Evolutionary conservation across 2,113 vertebrate species (phyloP).

Genomic region (Pontoporia blainvillei): DNA sequence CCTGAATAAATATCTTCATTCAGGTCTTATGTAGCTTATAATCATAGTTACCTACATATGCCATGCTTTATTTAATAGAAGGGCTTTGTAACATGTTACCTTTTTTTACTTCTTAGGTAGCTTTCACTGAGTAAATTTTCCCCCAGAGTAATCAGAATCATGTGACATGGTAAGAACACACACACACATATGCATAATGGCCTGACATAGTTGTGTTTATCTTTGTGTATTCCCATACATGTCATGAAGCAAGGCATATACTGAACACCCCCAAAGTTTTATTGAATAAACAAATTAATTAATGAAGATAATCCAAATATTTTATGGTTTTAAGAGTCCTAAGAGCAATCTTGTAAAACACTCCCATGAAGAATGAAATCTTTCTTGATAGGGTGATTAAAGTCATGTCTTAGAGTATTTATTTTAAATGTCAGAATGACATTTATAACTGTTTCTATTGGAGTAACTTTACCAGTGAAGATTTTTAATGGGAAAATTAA

Average conservation of each 20-base stretch:
- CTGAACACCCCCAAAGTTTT: neutral
- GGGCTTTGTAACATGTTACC: neutral
- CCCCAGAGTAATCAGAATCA: neutral
- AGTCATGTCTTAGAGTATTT: neutral
- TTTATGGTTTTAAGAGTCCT: neutral
- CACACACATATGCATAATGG: neutral
- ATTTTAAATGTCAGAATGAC: slow-evolving; percentile 23
- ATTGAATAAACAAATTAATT: neutral
- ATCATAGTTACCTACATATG: neutral
- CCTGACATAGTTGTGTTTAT: neutral
- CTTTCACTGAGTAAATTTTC: neutral
- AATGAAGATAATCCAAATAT: neutral
- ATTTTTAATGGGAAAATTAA: neutral
- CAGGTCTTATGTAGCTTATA: neutral
- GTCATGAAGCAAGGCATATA: neutral
- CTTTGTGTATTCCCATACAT: neutral
- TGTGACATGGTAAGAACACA: neutral
- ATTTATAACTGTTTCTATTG: neutral
- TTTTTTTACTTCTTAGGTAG: neutral
- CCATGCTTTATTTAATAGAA: neutral
- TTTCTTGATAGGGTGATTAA: neutral
- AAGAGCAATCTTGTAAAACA: neutral
- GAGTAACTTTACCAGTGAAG: neutral
- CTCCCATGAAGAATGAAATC: neutral
- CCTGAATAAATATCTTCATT: neutral